These are phyloP conservation scores for Ranitomeya variabilis DNA, from an alignment of 2,113 vertebrate species.

Conservation along the genomic window DNA sequence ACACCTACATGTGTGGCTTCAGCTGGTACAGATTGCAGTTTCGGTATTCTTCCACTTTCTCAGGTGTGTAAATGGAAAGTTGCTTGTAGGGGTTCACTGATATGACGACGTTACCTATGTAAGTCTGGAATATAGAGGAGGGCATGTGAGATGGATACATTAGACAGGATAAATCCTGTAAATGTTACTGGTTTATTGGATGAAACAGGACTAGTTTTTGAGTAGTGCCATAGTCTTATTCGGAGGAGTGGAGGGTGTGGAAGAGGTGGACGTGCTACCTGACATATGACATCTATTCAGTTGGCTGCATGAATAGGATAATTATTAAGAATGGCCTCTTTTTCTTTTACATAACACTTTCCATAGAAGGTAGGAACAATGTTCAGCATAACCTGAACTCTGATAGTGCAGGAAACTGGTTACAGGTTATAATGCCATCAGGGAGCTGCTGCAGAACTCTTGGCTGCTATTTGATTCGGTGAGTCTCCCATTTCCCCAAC, in stretches of 20 bases:
- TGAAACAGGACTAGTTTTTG: not conserved
- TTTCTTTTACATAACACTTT: too few species aligned
- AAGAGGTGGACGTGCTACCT: not conserved
- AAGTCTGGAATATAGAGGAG: conserved; percentile 65
- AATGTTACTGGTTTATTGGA: not conserved
- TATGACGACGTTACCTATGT: conserved; percentile 77
- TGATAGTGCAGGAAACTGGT: too few species aligned
- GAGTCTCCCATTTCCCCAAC: too few species aligned
- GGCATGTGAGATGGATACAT: not conserved
- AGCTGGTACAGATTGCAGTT: conserved; percentile 73
- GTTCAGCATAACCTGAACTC: too few species aligned
- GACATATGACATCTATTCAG: not conserved
- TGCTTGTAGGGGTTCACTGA: conserved; percentile 75
- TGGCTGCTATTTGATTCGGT: too few species aligned
- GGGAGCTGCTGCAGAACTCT: too few species aligned
- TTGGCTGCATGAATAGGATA: too few species aligned
- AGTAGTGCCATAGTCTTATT: not conserved
- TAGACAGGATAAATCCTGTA: not conserved
- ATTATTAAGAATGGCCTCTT: too few species aligned
- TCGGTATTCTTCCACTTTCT: conserved; percentile 71
- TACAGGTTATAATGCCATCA: too few species aligned
- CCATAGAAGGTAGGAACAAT: too few species aligned
- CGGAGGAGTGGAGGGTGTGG: not conserved
- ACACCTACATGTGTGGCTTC: conserved; percentile 78
- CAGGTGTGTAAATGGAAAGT: conserved; percentile 74